phyloP scores from a whole-genome alignment of 2,113 vertebrate species.

The Henicopernis longicauda region DNA sequence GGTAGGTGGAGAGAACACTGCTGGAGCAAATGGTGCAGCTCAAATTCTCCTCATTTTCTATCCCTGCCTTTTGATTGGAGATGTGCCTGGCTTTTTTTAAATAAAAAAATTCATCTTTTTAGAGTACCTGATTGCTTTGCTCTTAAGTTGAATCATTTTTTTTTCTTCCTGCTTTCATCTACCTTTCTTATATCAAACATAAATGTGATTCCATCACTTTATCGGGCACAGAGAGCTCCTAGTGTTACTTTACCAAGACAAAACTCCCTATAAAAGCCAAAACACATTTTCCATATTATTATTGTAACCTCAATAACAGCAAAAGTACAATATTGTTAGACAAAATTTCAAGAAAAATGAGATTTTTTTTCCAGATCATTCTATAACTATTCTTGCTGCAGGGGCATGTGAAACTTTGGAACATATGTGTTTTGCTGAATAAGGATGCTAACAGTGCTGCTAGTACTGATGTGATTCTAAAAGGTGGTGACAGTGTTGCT shows the following conservation, averaged over 20 bases:
- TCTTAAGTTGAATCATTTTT: not conserved
- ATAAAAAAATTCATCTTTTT: conserved; percentile 20
- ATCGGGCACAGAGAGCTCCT: not conserved
- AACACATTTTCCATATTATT: conserved; percentile 25
- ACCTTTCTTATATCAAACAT: conserved; percentile 43
- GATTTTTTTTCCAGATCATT: not conserved
- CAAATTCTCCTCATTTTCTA: not conserved
- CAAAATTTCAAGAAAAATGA: not conserved
- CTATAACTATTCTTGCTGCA: not conserved
- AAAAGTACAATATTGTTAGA: not conserved
- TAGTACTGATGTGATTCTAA: not conserved
- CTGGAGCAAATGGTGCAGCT: conserved; percentile 21
- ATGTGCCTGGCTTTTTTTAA: not conserved
- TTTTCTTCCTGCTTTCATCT: conserved; percentile 49
- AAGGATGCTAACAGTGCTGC: not conserved
- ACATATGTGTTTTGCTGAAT: not conserved
- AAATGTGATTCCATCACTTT: conserved; percentile 24
- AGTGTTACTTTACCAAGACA: conserved; percentile 7
- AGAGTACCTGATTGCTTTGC: conserved; percentile 22
- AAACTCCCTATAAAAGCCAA: conserved; percentile 25
- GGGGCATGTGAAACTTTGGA: not conserved
- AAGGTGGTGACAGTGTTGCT: not conserved
- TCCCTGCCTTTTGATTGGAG: not conserved
- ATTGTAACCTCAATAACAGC: conserved; percentile 34
- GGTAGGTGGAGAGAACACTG: not conserved